Evolutionary conservation across 2,113 vertebrate species (phyloP).

Genomic region (Anolis sagrei): DNA sequence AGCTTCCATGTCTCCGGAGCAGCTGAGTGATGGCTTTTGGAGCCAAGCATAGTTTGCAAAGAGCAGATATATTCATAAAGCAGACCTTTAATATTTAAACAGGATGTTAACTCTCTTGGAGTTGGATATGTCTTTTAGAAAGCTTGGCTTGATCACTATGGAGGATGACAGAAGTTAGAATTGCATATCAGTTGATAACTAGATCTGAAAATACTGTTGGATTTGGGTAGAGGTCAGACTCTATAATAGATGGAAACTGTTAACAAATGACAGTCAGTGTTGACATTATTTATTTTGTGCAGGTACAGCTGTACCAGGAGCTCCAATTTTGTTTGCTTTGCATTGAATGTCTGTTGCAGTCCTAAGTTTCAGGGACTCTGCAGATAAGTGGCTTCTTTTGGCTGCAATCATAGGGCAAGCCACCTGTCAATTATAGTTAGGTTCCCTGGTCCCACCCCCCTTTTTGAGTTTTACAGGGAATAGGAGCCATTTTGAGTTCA

Average conservation of each 20-base stretch:
- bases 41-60: not conserved
- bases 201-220: not conserved
- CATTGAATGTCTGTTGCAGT: too few species aligned
- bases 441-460: too few species aligned
- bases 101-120: conserved; percentile 14
- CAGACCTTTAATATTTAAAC: conserved; percentile 19
- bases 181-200: not conserved
- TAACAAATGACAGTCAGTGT: not conserved
- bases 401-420: too few species aligned
- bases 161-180: not conserved
- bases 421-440: too few species aligned
- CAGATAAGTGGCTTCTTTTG: too few species aligned
- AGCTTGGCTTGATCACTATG: not conserved
- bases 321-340: too few species aligned
- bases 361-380: too few species aligned
- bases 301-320: too few species aligned
- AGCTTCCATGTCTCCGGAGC: conserved; percentile 9
- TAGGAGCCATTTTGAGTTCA: too few species aligned
- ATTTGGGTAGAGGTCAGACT: not conserved
- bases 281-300: not conserved
- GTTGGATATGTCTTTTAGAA: conserved; percentile 28
- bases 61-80: not conserved
- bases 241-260: not conserved
- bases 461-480: too few species aligned
- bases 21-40: not conserved